phyloP scores from a whole-genome alignment of 30 jellyfish, hydroid and myxozoan species.

The Pseudorhiza aurosa region DNA sequence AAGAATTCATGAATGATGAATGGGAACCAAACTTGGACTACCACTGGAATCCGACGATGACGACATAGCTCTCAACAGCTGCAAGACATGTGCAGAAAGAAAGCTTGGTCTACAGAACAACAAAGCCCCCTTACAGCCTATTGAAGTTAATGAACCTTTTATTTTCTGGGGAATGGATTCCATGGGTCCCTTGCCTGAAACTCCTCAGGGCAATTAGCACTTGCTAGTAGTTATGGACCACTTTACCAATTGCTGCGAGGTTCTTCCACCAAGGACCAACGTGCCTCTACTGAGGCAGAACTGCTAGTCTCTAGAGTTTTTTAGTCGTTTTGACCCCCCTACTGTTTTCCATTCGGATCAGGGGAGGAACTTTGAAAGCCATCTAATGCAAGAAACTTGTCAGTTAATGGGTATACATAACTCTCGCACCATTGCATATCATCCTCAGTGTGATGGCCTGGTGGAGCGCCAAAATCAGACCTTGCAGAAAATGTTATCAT shows the following conservation, averaged over 20 bases:
- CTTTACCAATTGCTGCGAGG: slow-evolving; percentile 60
- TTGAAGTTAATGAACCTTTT: slow-evolving; percentile 11
- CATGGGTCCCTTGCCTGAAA: slow-evolving; percentile 48
- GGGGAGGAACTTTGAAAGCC: slow-evolving; percentile 42
- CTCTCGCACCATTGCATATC: slow-evolving; percentile 38
- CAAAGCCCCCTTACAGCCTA: slow-evolving; percentile 24
- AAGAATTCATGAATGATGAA: too few species aligned
- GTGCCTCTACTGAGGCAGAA: slow-evolving; percentile 55
- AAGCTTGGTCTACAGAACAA: background rate
- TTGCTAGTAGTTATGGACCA: slow-evolving; percentile 36
- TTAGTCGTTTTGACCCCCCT: slow-evolving; percentile 51
- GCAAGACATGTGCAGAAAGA: background rate
- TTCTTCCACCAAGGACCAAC: slow-evolving; percentile 21
- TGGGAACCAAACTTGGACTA: too few species aligned
- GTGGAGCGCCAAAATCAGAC: slow-evolving; percentile 30
- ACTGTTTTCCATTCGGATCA: slow-evolving; percentile 46
- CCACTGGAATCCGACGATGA: too few species aligned
- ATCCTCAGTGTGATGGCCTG: slow-evolving; percentile 53
- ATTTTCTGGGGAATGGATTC: slow-evolving; percentile 37
- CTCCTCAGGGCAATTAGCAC: slow-evolving; percentile 35
- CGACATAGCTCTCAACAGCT: too few species aligned
- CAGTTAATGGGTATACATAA: slow-evolving; percentile 33
- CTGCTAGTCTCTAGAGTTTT: slow-evolving; percentile 19
- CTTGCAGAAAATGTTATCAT: background rate
- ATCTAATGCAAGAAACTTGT: slow-evolving; percentile 40